A percentile compares a stretch with the other conserved stretches of the same genome.
Evolutionary conservation across 2,797 vertebrate species (phyloP).

Genomic region (Cheirogaleus major): DNA sequence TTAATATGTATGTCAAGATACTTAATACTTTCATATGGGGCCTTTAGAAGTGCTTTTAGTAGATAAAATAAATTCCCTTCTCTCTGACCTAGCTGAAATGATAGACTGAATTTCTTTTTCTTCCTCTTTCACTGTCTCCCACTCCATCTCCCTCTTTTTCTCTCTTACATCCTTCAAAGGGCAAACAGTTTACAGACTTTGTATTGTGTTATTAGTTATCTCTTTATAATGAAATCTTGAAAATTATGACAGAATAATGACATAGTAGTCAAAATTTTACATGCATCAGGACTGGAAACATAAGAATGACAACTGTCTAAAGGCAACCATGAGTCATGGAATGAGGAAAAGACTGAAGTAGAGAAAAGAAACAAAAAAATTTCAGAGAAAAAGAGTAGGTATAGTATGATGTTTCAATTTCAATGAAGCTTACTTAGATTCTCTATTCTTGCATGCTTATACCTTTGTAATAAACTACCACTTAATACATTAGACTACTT

Average conservation of each 20-base stretch:
- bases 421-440: not conserved
- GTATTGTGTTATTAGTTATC: not conserved
- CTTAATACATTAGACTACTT: not conserved
- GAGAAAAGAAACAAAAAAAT: not conserved
- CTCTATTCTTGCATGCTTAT: not conserved
- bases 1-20: not conserved
- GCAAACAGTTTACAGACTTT: not conserved
- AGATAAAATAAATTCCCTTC: slow-evolving; percentile 24
- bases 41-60: slow-evolving; percentile 14
- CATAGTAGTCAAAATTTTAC: not conserved
- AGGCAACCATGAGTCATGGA: not conserved
- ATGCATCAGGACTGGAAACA: not conserved
- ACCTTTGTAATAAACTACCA: not conserved
- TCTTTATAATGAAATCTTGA: not conserved
- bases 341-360: not conserved
- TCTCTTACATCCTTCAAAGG: not conserved
- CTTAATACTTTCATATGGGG: not conserved
- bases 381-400: not conserved
- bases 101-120: not conserved
- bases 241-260: not conserved
- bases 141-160: not conserved
- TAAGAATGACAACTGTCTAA: not conserved
- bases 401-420: not conserved
- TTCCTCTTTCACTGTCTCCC: not conserved
- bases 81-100: not conserved